Conservation (phyloP, 2,888 invertebrate species). For the Macropis europaea region DNA sequence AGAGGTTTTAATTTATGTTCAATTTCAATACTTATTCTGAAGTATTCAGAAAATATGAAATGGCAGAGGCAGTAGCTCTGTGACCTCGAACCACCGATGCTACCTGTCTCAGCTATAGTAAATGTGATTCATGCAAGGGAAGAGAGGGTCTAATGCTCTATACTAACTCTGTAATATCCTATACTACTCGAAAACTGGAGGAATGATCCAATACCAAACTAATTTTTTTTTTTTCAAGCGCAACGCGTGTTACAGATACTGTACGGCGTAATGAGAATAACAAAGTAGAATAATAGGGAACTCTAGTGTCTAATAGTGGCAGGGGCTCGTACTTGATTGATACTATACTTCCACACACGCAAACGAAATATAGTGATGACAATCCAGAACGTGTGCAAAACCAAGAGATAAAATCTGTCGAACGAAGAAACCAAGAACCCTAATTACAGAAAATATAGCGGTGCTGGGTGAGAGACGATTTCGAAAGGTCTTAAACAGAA, state of each 20-base stretch:
- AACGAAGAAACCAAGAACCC: slow-evolving; percentile 31
- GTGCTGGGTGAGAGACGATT: slow-evolving; percentile 18
- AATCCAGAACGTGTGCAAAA: slow-evolving; percentile 51
- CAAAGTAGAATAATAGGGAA: slow-evolving; percentile 18
- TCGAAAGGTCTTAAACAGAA: slow-evolving; percentile 2
- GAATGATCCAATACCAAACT: slow-evolving; percentile 33
- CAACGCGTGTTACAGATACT: slow-evolving; percentile 20
- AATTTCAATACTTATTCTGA: no score
- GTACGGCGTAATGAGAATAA: slow-evolving; percentile 15
- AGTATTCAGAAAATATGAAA: no score
- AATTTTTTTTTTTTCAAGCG: slow-evolving; percentile 23
- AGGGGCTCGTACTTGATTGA: slow-evolving; percentile 16
- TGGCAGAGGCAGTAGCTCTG: no score
- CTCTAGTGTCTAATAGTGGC: slow-evolving; percentile 12
- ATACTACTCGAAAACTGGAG: slow-evolving; percentile 55
- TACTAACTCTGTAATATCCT: slow-evolving; percentile 48
- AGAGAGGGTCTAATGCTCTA: slow-evolving; percentile 42
- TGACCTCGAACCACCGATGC: no score
- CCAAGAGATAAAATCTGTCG: slow-evolving; percentile 35
- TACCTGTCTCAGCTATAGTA: no score
- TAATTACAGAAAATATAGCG: slow-evolving; percentile 26
- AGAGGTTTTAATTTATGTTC: no score
- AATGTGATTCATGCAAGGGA: slow-evolving; percentile 49
- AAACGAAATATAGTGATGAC: slow-evolving; percentile 58
- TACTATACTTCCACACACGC: slow-evolving; percentile 62